Evolutionary conservation across 1,140 invertebrate genomes (phyloP), one percentile per base, ranked within the genome.

Genomic region (Delia radicum): DNA sequence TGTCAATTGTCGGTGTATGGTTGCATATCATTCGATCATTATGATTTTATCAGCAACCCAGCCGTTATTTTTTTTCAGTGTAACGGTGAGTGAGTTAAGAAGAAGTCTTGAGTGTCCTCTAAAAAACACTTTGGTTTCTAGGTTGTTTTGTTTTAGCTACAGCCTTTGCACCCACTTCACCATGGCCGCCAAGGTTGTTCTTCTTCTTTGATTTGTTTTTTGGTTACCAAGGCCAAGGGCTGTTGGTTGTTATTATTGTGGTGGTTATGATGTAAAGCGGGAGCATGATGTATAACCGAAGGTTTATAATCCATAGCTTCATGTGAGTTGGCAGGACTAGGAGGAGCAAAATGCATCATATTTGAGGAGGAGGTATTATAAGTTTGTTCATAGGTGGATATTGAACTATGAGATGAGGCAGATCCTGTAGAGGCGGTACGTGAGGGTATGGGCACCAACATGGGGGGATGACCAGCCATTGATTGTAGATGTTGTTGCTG

Each of bases 151-250:
- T 31, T 42, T 74, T 37, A 65, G 24, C 26, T 7, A n/a, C 31
- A 33, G 26, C 63, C 48, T 65, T n/a, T n/a, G 28, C 29, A 61
- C 42, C n/a, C 46, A 33, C 74, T 33, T 63, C 90, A 94, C 93
- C 92, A 94, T 1, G 93, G 93, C 79, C 92, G 88, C 92, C 87
- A 92, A 75, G 89, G 89, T 80, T 89, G 90, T 75, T 89, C 90
- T 73, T 89, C 89, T 62, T 89, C 87, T 76, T 87, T 82, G 69
- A 84, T 82, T 13, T 88, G 87, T 81, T 89, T 91, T 80, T 91
- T 89, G 78, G 91, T 92, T 6, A 94, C 93, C 69, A 94, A 86
- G 10, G 93, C 91, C 15, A 94, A 82, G 0, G 93, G 93, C 1
- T 90, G 88, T 0, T 90, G 88, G 10, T 75, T 65, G 62, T 37